Percentiles rank a stretch among this genome's conserved stretches.
These are phyloP conservation scores for Chelmon rostratus DNA, from an alignment of 2,797 vertebrate genomes.

Conservation along the genomic window DNA sequence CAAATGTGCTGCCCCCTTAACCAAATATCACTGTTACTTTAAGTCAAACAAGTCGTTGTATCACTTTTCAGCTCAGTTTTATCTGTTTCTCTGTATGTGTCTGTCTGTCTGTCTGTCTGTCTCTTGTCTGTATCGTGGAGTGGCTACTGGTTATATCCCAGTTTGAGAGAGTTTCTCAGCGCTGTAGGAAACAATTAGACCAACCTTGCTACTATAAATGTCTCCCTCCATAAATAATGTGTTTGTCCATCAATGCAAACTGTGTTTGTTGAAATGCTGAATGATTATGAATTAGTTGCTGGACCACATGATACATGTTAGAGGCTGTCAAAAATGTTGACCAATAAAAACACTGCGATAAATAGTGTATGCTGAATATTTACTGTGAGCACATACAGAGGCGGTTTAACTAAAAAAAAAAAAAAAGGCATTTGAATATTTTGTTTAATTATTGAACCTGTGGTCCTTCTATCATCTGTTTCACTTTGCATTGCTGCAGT, in stretches of 20 bases:
- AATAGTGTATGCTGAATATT: conserved; percentile 77
- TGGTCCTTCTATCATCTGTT: conserved; percentile 74
- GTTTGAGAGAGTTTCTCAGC: conserved; percentile 54
- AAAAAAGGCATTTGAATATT: conserved; percentile 44
- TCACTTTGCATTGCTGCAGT: conserved; percentile 74
- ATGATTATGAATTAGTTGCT: conserved; percentile 70
- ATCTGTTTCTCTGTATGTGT: conserved; percentile 48
- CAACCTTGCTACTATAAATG: conserved; percentile 56
- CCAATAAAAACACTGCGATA: conserved; percentile 64
- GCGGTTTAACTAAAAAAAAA: conserved; percentile 51
- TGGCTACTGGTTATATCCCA: conserved; percentile 62
- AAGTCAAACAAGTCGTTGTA: conserved; percentile 42
- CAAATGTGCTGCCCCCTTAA: conserved; percentile 42
- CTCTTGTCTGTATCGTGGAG: conserved; percentile 64
- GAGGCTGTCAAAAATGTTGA: conserved; percentile 63
- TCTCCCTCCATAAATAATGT: conserved; percentile 60
- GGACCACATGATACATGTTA: conserved; percentile 60
- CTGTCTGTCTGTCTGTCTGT: conserved; percentile 56
- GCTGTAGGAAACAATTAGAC: conserved; percentile 68
- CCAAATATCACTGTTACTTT: conserved; percentile 67
- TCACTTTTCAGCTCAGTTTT: conserved; percentile 52
- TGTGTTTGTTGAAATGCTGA: conserved; percentile 70
- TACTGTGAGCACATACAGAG: conserved; percentile 77
- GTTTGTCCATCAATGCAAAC: conserved; percentile 63
- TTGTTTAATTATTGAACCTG: conserved; percentile 60